These are phyloP conservation scores for Pseudochromis fuscus DNA, from an alignment of 2,797 vertebrate genomes.

Conservation along the genomic window DNA sequence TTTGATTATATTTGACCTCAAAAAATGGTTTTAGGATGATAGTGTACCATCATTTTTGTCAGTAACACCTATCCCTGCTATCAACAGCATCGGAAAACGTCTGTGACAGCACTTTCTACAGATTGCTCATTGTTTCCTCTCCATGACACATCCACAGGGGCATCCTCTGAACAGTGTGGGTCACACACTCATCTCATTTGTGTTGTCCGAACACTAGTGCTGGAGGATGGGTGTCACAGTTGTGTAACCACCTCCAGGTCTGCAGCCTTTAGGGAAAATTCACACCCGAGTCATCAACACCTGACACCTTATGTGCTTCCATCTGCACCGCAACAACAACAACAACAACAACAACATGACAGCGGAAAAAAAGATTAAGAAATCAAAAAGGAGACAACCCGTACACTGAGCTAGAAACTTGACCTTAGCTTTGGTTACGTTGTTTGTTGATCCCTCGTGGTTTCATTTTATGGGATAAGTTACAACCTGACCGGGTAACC, in stretches of 20 bases:
- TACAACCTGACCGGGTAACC: constrained; percentile 42
- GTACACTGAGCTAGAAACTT: constrained; percentile 41
- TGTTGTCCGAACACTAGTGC: constrained; percentile 12
- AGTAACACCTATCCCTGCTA: too few species aligned
- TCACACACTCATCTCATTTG: constrained; percentile 34
- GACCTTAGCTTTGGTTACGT: constrained; percentile 45
- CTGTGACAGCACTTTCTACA: constrained; percentile 21
- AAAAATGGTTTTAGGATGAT: not conserved
- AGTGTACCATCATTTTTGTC: not conserved
- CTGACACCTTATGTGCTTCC: constrained; percentile 50
- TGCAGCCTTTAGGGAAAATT: constrained; percentile 44
- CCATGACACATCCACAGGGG: constrained; percentile 1
- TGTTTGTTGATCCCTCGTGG: constrained; percentile 56
- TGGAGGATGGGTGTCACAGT: constrained; percentile 9
- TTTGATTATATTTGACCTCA: not conserved
- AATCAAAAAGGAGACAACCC: constrained; percentile 56
- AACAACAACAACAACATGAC: constrained; percentile 51
- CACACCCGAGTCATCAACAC: constrained; percentile 52
- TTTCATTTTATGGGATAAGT: constrained; percentile 49
- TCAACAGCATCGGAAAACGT: not conserved
- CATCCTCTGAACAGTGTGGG: constrained; percentile 19
- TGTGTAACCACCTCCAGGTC: constrained; percentile 47
- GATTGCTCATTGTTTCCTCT: constrained; percentile 25
- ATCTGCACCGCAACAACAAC: constrained; percentile 54
- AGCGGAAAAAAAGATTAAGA: constrained; percentile 69